phyloP scores from a whole-genome alignment of 2,797 vertebrate genomes.

The Halcyon badia region DNA sequence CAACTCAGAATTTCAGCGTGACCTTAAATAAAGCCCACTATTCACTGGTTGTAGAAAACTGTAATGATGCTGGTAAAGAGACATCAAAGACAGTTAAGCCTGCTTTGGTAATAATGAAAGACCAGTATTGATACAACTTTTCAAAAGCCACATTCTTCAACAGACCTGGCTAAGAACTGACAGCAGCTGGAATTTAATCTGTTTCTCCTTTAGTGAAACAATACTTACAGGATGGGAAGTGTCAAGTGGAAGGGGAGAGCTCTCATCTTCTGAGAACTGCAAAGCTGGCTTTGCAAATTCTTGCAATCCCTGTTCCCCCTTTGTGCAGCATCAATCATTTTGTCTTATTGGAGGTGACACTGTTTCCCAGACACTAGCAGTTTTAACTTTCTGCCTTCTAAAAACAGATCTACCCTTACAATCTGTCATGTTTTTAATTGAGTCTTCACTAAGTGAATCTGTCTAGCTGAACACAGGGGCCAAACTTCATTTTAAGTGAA shows the following conservation, averaged over 20 bases:
- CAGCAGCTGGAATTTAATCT: conserved; percentile 64
- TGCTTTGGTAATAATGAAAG: conserved; percentile 67
- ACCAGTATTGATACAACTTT: conserved; percentile 63
- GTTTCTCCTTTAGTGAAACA: conserved; percentile 58
- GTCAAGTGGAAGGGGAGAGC: conserved; percentile 41
- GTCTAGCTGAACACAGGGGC: neutral
- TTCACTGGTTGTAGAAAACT: conserved; percentile 57
- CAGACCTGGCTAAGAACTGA: conserved; percentile 47
- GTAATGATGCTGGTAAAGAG: conserved; percentile 51
- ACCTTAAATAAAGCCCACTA: conserved; percentile 63
- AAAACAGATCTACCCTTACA: neutral
- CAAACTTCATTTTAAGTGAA: neutral
- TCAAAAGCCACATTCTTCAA: conserved; percentile 71
- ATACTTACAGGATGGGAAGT: conserved; percentile 38
- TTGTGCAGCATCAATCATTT: neutral
- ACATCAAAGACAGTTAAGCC: conserved; percentile 65
- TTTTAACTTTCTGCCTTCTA: neutral
- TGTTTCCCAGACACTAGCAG: neutral
- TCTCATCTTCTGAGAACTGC: conserved; percentile 40
- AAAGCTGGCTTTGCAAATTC: conserved; percentile 29
- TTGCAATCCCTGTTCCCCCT: neutral
- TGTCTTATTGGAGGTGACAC: neutral
- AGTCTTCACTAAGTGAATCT: neutral
- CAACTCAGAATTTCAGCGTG: conserved; percentile 51
- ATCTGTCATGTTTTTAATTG: conserved; percentile 26